A percentile compares a stretch with the other conserved stretches of the same genome.
phyloP scores from a whole-genome alignment of 2,888 invertebrate genomes.

The Crepidodera aurea region DNA sequence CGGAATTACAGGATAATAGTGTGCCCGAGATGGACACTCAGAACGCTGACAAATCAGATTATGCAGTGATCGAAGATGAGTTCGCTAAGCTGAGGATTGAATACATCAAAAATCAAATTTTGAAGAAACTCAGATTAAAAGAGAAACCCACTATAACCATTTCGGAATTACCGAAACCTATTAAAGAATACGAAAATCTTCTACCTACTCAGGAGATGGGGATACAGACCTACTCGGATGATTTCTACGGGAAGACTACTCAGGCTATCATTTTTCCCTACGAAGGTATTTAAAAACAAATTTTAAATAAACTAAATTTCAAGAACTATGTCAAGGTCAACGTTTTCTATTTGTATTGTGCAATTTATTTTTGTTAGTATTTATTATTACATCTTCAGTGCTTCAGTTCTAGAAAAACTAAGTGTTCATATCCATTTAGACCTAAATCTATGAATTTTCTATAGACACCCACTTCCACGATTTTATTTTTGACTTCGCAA shows the following conservation, averaged over 20 bases:
- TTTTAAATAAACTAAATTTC: neutral
- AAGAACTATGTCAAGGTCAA: slow-evolving; percentile 15
- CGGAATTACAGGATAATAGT: slow-evolving; percentile 50
- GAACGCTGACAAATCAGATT: slow-evolving; percentile 32
- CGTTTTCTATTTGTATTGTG: too few relatives aligned
- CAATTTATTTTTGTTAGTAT: too few relatives aligned
- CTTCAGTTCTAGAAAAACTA: too few relatives aligned
- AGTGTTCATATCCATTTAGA: too few relatives aligned
- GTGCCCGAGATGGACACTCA: slow-evolving; percentile 39
- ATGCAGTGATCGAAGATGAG: slow-evolving; percentile 63
- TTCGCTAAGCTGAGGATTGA: slow-evolving; percentile 78
- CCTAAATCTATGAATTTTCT: too few relatives aligned
- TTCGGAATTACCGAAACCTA: slow-evolving; percentile 75
- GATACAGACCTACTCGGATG: slow-evolving; percentile 71
- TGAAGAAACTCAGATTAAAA: slow-evolving; percentile 79
- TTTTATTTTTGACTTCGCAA: too few relatives aligned
- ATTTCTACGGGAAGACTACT: slow-evolving; percentile 84
- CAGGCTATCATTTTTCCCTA: slow-evolving; percentile 84
- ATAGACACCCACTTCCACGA: too few relatives aligned
- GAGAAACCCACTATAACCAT: slow-evolving; percentile 75
- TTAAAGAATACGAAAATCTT: slow-evolving; percentile 75
- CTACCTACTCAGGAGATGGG: slow-evolving; percentile 64
- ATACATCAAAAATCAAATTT: slow-evolving; percentile 84
- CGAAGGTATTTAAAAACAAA: slow-evolving; percentile 69
- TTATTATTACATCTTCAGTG: too few relatives aligned